Base-by-base conservation (phyloP, 2,797 vertebrate genomes). In the Mormyrops boulengeri region DNA sequence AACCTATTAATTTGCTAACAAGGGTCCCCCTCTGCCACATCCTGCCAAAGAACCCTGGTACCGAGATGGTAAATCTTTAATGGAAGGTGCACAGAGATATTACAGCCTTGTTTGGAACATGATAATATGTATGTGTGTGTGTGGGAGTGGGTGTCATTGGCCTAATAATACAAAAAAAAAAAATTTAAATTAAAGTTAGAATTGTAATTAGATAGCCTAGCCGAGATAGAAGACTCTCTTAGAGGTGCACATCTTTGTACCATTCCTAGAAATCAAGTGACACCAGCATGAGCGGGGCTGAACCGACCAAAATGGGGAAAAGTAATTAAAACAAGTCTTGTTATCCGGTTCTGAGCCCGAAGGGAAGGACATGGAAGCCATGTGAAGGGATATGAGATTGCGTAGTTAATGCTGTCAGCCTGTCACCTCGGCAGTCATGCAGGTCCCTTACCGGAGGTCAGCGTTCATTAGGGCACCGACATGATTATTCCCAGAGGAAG, bases 261-360 rank as follows among this genome's bases (percentile, higher is more conserved):
- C 26, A 44, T 62, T 62, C 77, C 52, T 41, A 52, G 22, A 85
- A 85, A 60, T 6, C 30, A 60, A 7, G 12, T 60, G 38, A 84
- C 73, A 17, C 55, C n/a, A 60, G 9, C 14, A 17, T 41, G 11
- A 26, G 77, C 12, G 0, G 53, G 11, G n/a, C 9, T 47, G 53
- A 85, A 84, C 9, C 38, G n/a, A 0, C 55, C 41, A 38, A 89
- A 53, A 85, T 0, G 5, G 9, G 19, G 22, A 85, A 55, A 14
- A 14, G 77, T 69, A 69, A 89, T 69, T 89, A 86, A 47, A 11
- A 57, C 19, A 49, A 86, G 50, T 89, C n/a, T 26, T 52, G 22
- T 85, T 86, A 50, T 85, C 41, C 6, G 3, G 34, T 8, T 50
- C 5, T 57, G 7, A 22, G 41, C 12, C 52, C 5, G 38, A 22